Evolutionary conservation across 2,888 invertebrate species (phyloP), one percentile per base, ranked within the genome.

Genomic region (Agrypnus murinus): DNA sequence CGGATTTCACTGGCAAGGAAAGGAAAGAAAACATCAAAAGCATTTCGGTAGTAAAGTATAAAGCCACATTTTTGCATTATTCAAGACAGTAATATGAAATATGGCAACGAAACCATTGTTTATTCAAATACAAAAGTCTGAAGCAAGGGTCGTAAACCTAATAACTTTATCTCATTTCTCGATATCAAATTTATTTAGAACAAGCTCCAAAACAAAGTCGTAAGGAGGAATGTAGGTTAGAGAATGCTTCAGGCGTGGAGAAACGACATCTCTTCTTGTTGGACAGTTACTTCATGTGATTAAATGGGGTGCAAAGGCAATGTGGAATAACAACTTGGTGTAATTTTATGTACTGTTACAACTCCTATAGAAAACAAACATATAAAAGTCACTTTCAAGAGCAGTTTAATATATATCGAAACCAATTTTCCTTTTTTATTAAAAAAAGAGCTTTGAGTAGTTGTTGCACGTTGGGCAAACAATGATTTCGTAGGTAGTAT

Each of bases 141-240:
- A 40, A 59, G 65, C 69, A 68, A 64, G 59, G 65, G 53, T 70
- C 65, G 65, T 63, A 66, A 70, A 66, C 70, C 40, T 70, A 71
- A 71, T 67, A 71, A 66, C 66, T 71, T 71, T 71, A 71, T 68
- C 55, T 71, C 65, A 65, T 68, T 71, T 59, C 40, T 48, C 68
- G 46, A 77, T 77, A 79, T 77, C 75, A 75, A 80, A 80, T 81
- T 80, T 80, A 81, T 81, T 80, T 78, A 73, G 77, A 77, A 73
- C 60, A 74, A 76, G 73, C 77, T 77, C 77, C 79, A 80, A 81
- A 82, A 81, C 81, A 81, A 80, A 80, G 80, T 81, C 81, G 80
- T 81, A 81, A 82, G 78, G 76, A 76, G 68, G 75, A 78, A 80
- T 79, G 77, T 80, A 76, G 80, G 80, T 77, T 79, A 79, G 72